Evolutionary conservation across 1,140 invertebrate species (phyloP).

Genomic region (Eriocheir sinensis): DNA sequence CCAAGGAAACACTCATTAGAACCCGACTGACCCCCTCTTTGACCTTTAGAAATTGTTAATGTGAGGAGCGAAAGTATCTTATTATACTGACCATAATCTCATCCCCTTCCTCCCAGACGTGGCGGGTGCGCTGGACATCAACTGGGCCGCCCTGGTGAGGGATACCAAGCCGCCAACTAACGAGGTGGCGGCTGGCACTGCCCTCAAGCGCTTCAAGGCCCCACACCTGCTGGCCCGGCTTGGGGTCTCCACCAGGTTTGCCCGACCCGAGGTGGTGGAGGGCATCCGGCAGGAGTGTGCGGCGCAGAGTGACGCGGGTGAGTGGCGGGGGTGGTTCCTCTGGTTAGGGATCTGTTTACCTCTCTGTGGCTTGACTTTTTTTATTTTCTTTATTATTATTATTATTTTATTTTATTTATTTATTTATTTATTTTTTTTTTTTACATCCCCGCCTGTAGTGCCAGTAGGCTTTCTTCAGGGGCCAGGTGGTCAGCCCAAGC

Average conservation of each 20-base stretch:
- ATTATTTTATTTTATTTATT: background rate
- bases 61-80: no score
- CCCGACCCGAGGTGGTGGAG: slow-evolving; percentile 67
- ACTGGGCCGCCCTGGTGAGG: slow-evolving; percentile 68
- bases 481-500: no score
- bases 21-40: no score
- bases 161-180: slow-evolving; percentile 36
- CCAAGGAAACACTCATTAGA: no score
- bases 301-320: slow-evolving; percentile 47
- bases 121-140: slow-evolving; percentile 73
- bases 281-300: slow-evolving; percentile 51
- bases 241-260: slow-evolving; percentile 72
- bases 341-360: background rate
- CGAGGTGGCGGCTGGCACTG: slow-evolving; percentile 66
- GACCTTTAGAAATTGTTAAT: no score
- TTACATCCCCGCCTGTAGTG: no score
- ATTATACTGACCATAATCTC: background rate
- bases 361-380: background rate
- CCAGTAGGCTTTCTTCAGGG: no score
- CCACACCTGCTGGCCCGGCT: slow-evolving; percentile 65
- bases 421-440: background rate
- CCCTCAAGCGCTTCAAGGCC: slow-evolving; percentile 68
- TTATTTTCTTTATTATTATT: no score
- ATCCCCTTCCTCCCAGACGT: slow-evolving; percentile 52
- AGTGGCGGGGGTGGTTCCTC: slow-evolving; percentile 11